A percentile compares a stretch with the other conserved stretches of the same genome.
These are phyloP conservation scores for Meganola albula DNA, from an alignment of 2,888 invertebrate species.

Conservation along the genomic window DNA sequence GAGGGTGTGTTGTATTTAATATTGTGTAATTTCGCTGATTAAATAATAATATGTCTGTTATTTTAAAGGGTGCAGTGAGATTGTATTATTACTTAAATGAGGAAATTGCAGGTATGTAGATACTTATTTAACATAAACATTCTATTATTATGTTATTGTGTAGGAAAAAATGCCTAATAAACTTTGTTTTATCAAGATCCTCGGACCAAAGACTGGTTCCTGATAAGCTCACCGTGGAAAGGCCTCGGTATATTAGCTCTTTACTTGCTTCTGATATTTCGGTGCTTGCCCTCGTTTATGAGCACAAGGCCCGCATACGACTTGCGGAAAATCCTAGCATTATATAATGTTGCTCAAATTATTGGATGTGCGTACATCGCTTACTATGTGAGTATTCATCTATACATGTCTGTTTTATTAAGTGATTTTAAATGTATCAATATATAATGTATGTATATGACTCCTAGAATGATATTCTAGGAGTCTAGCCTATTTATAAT, in stretches of 20 bases:
- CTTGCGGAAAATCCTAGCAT: slow-evolving; percentile 78
- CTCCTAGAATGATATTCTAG: too few relatives aligned
- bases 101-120: slow-evolving; percentile 59
- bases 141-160: slow-evolving; percentile 56
- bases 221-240: slow-evolving; percentile 84
- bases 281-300: slow-evolving; percentile 85
- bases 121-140: too few relatives aligned
- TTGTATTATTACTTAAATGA: slow-evolving; percentile 62
- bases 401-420: too few relatives aligned
- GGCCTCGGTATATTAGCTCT: slow-evolving; percentile 73
- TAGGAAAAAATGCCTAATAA: background rate
- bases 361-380: slow-evolving; percentile 76
- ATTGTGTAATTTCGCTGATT: slow-evolving; percentile 4
- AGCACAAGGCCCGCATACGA: slow-evolving; percentile 80
- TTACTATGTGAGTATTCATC: slow-evolving; percentile 69
- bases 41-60: slow-evolving; percentile 45
- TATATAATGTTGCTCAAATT: slow-evolving; percentile 84
- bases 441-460: too few relatives aligned
- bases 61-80: slow-evolving; percentile 47
- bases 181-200: slow-evolving; percentile 70
- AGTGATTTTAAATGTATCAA: too few relatives aligned
- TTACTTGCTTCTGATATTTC: slow-evolving; percentile 82
- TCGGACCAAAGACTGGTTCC: slow-evolving; percentile 81
- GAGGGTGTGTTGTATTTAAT: background rate
- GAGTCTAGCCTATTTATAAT: too few relatives aligned